phyloP scores from a whole-genome alignment of 2,113 vertebrate genomes.

The Cepphus grylle region DNA sequence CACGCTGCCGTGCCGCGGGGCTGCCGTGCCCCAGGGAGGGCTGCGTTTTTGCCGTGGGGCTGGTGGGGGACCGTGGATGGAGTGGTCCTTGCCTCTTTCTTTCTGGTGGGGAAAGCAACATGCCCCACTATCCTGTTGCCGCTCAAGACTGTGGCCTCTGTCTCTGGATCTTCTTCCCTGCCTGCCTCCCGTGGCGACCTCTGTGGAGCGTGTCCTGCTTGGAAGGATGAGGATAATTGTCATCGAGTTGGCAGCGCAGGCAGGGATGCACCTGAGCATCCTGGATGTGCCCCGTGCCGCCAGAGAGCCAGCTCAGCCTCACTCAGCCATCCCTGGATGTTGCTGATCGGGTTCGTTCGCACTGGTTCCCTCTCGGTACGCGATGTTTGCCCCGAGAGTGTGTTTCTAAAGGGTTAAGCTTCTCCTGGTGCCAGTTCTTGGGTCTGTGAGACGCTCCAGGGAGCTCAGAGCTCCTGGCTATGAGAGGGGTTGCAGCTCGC shows the following conservation, averaged over 20 bases:
- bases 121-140: not conserved
- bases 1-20: fast-evolving
- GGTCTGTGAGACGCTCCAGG: not conserved
- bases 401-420: not conserved
- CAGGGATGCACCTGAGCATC: not conserved
- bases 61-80: fast-evolving
- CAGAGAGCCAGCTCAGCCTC: not conserved
- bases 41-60: not conserved
- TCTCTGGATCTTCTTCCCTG: not conserved
- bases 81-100: not conserved
- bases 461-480: not conserved
- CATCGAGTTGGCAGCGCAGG: fast-evolving
- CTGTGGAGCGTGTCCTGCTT: not conserved
- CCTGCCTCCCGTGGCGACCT: not conserved
- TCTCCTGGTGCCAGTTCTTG: not conserved
- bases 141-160: not conserved
- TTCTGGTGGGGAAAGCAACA: not conserved
- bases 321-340: fast-evolving
- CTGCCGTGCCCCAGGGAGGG: not conserved
- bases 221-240: not conserved
- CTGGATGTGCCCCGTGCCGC: not conserved
- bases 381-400: fast-evolving
- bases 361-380: fast-evolving
- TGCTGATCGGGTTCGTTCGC: not conserved
- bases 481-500: not conserved